Evolutionary conservation across 2,797 vertebrate genomes (phyloP).

Genomic region (Sebastiscus tertius): DNA sequence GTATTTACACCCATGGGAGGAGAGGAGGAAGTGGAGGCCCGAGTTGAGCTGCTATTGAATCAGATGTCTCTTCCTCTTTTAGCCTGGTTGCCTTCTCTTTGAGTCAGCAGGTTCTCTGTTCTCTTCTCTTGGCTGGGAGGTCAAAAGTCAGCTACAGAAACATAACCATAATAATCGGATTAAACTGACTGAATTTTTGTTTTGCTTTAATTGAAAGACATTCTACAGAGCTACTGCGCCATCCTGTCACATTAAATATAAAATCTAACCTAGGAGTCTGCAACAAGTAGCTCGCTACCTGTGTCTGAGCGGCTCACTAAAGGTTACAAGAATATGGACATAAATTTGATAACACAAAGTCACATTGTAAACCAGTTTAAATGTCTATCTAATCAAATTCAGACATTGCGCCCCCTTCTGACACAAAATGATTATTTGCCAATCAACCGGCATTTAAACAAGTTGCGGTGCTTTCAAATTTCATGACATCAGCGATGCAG

Average conservation of each 20-base stretch:
- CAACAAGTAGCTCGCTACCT: too few relatives aligned
- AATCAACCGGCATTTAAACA: too few relatives aligned
- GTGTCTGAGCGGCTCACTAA: too few relatives aligned
- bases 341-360: too few relatives aligned
- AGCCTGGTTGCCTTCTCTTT: slow-evolving; percentile 3
- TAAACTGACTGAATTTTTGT: neutral
- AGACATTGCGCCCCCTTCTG: too few relatives aligned
- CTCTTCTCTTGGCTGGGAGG: neutral
- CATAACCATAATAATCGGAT: neutral
- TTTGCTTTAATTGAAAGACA: neutral
- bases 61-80: slow-evolving; percentile 37
- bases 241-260: neutral
- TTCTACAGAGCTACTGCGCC: neutral
- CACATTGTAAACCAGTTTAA: too few relatives aligned
- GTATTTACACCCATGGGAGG: slow-evolving; percentile 8
- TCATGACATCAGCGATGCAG: too few relatives aligned
- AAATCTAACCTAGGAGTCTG: neutral
- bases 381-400: too few relatives aligned
- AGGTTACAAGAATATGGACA: too few relatives aligned
- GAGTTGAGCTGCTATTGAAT: slow-evolving; percentile 21
- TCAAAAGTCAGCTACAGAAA: neutral
- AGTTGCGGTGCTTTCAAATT: too few relatives aligned
- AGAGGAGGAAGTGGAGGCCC: slow-evolving; percentile 33
- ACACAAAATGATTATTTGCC: too few relatives aligned
- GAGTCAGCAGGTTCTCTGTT: slow-evolving; percentile 6